Base-by-base conservation (phyloP, 2,797 vertebrate genomes). In the Hephaestus fuliginosus region DNA sequence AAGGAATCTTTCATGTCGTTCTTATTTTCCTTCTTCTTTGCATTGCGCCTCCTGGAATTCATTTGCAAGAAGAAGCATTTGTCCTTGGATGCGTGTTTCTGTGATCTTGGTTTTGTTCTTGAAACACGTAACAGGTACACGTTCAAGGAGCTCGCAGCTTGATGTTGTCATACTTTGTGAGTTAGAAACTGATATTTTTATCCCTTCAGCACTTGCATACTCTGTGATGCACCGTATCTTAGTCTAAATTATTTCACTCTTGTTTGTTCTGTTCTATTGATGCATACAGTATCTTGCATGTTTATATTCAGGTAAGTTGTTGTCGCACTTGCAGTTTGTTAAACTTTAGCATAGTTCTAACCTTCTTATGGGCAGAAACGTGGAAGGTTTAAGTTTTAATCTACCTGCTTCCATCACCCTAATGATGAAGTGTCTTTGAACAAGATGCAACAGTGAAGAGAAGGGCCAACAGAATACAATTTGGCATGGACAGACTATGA, bases 1-100 rank as follows among this genome's bases (percentile, higher is more conserved):
- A 82, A 77, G 82, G 86, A 91, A 90, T 91, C 86, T 86, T 90
- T 90, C 80, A 74, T 81, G 81, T 84, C 25, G 10, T 74, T 43
- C 33, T 85, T 90, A 55, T 85, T 87, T 86, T 81, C 66, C 70
- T 67, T 78, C 83, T 74, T 22, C 49, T 12, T 70, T 44, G 41
- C 76, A 63, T 56, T 6, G 30, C 86, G 76, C 66, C 74, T 86
- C 73, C 66, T 80, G 67, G 72, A 89, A 81, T 79, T 82, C 22
- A 65, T 82, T 62, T 66, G 70, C 63, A 49, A 51, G 53, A 58
- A 82, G 68, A 53, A 7, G 6, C 30, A 2, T 76, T 83, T 72
- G 74, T 90, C 75, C 74, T 90, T 91, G 81, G 68, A 70, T 44
- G 44, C 72, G 61, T 61, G 11, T 71, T 14, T 53, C 46, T 86